Base-by-base conservation (phyloP, 2,797 vertebrate genomes). In the Cryptoprocta ferox region DNA sequence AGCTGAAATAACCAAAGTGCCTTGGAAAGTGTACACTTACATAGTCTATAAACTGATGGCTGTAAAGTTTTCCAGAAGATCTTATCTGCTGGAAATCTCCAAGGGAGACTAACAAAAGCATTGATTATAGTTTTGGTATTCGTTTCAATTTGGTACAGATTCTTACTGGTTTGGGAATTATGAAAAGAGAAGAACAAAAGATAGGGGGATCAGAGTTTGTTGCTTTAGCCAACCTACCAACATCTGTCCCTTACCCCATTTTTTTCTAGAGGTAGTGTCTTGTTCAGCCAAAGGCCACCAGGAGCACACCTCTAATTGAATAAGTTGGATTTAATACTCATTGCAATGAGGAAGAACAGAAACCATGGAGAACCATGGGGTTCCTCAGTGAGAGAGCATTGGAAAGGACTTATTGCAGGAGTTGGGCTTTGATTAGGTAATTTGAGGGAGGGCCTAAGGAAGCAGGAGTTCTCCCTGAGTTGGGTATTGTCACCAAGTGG, bases 101-200 rank as follows among this genome's bases (percentile, higher is more conserved):
- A 95, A 89, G 50, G 28, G 16, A 79, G 12, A 80, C 75, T 91
- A 84, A 68, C 13, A 6, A 93, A 84, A 93, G 0, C 19, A 42
- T 70, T 93, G 91, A 56, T 92, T 89, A 53, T 28, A 50, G 37
- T 88, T 88, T 93, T 63, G 24, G 6, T 91, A 59, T 65, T 97
- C 19, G 30, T 89, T 93, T 95, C 30, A 76, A 63, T 88, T 93
- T 84, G 89, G 37, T 48, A 6, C 50, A 81, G 16, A 70, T 84
- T 93, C 59, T 81, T 91, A 88, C 12, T 96, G 50, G 63, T 87
- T 88, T 75, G 42, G 35, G 75, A 94, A 53, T 94, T 93, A 84
- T 10, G 50, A 88, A 93, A 3, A 14, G 56, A 79, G 53, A 90
- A 84, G 32, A 84, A 56, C 42, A 86, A 87, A 96, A 56, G 39